Conservation (phyloP, 2,797 vertebrate species). For the Bovichtus diacanthus region DNA sequence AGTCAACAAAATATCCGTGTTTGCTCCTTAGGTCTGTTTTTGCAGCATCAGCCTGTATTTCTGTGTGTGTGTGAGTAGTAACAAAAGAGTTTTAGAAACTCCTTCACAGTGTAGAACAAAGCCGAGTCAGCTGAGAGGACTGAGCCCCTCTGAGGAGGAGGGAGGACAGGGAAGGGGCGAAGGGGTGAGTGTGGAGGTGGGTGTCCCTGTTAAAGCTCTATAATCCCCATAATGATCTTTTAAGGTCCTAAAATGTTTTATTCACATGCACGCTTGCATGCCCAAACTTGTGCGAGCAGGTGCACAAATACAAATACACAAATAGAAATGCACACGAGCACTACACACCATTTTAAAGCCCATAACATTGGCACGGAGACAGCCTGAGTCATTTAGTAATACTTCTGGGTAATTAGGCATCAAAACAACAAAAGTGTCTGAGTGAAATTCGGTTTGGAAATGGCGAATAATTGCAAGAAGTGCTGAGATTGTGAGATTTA, state of each 20-base stretch:
- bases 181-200: conserved; percentile 9
- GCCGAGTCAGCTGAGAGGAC: conserved; percentile 88
- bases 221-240: conserved; percentile 73
- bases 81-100: conserved; percentile 65
- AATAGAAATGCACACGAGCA: conserved; percentile 22
- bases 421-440: background rate
- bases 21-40: conserved; percentile 5
- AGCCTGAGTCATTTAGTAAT: background rate
- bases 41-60: background rate
- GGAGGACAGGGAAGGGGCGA: conserved; percentile 1
- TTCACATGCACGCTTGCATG: conserved; percentile 36
- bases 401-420: background rate
- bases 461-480: background rate
- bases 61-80: conserved; percentile 42
- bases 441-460: too few species aligned
- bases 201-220: conserved; percentile 58
- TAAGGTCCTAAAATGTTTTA: conserved; percentile 61
- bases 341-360: background rate
- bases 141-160: conserved; percentile 63
- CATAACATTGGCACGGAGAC: background rate
- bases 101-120: conserved; percentile 70
- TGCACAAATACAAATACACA: conserved; percentile 33
- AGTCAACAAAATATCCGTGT: background rate
- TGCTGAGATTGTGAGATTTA: conserved; percentile 19
- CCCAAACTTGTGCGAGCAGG: conserved; percentile 18